phyloP scores from a whole-genome alignment of 2,113 vertebrate species.

The Lepus americanus region DNA sequence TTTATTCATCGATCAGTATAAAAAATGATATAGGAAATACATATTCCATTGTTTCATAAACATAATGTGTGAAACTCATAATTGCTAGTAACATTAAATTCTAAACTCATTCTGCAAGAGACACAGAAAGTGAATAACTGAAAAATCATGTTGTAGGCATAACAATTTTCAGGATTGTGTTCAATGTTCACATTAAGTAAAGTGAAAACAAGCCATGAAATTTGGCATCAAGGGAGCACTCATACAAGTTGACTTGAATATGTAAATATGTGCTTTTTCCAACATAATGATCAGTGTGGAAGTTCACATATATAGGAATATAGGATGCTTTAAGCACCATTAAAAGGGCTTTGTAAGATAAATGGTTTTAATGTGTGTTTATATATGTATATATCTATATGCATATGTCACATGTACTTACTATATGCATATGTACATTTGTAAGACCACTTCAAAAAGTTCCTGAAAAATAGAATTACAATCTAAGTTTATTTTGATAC shows the following conservation, averaged over 20 bases:
- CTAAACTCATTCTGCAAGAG: conserved; percentile 50
- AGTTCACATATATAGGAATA: not conserved
- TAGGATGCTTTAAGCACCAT: not conserved
- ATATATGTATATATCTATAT: not conserved
- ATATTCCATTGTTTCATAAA: conserved; percentile 74
- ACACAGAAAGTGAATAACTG: conserved; percentile 37
- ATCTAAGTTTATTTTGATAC: too few species aligned
- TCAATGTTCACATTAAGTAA: conserved; percentile 67
- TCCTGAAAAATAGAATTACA: too few species aligned
- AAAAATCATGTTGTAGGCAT: conserved; percentile 58
- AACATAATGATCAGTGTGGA: not conserved
- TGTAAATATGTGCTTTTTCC: conserved; percentile 26
- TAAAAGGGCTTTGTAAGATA: not conserved
- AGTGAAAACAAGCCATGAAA: conserved; percentile 71
- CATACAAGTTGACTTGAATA: not conserved
- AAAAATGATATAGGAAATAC: conserved; percentile 55
- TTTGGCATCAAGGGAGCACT: conserved; percentile 47
- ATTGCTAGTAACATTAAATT: conserved; percentile 74
- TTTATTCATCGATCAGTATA: conserved; percentile 65
- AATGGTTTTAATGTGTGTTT: not conserved
- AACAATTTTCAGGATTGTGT: conserved; percentile 70
- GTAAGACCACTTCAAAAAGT: not conserved
- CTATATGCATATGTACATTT: too few species aligned
- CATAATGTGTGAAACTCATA: conserved; percentile 67
- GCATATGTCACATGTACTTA: not conserved